Evolutionary conservation across 2,113 vertebrate species (phyloP), one percentile per base, ranked within the genome.

Genomic region (Carassius gibelio): DNA sequence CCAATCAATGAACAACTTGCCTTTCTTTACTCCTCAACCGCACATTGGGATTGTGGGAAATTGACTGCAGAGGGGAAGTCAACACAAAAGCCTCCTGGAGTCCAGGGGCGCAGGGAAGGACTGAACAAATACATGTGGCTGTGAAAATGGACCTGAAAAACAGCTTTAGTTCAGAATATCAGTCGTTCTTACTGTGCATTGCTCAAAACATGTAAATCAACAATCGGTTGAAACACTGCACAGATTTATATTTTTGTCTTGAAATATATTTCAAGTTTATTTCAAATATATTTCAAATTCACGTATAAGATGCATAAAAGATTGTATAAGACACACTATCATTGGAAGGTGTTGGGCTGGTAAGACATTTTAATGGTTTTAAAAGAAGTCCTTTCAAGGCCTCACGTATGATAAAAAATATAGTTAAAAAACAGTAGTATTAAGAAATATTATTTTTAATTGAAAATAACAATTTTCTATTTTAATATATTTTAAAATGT

Each of bases 1-100:
- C 85, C 85, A 88, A 88, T 90, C 86, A 91, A 84, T 90, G 89
- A 89, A 87, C 23, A 68, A 34, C 68, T 38, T 26, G 50, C 61
- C 59, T 64, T 66, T 66, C 82, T 26, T 68, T 72, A 77, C 26
- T 86, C 66, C 81, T 78, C 86, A 74, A 81, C 75, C 79, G 34
- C 82, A 86, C 30, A 84, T 64, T 68, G 77, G 83, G 85, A 83
- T 79, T 88, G 84, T 61, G 81, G 75, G 48, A 86, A 88, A 87
- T 87, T 85, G 85, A 91, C 87, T 88, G 75, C 62, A 48, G 59
- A 85, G 76, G 23, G 45, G 57, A 88, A 88, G 87, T 86, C 75
- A 86, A 88, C 75, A 90, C 59, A 85, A 77, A 66, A 74, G 30
- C 75, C 72, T 76, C 75, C 81, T 81, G 69, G 74, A 76, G 81